A percentile compares a stretch with the other conserved stretches of the same genome.
These are phyloP conservation scores for Orius insidiosus DNA, from an alignment of 1,140 invertebrate genomes.

Conservation along the genomic window DNA sequence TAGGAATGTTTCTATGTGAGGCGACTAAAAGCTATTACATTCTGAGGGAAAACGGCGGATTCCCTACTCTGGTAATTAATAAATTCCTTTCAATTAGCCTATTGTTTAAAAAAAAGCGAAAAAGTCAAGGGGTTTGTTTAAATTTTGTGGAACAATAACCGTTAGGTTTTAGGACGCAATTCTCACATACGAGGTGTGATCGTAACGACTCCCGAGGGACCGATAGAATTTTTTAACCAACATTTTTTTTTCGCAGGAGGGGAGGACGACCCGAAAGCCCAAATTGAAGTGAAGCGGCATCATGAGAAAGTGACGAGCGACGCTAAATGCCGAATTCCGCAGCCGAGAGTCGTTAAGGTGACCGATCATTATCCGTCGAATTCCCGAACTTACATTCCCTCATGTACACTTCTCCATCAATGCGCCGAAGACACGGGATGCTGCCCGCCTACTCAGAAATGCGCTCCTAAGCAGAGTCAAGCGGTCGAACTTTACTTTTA, in stretches of 20 bases:
- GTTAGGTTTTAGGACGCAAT: too few species aligned
- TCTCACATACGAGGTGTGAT: too few species aligned
- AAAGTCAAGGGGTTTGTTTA: too few species aligned
- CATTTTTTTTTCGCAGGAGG: neutral
- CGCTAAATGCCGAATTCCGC: slow-evolving; percentile 40
- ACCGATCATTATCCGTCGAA: slow-evolving; percentile 43
- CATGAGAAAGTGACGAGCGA: slow-evolving; percentile 35
- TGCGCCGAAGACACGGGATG: slow-evolving; percentile 65
- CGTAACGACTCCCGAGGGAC: too few species aligned
- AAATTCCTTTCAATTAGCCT: too few species aligned
- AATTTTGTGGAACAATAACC: too few species aligned
- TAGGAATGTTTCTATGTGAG: too few species aligned
- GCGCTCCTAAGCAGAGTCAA: slow-evolving; percentile 44
- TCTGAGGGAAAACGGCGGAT: too few species aligned
- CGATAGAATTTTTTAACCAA: too few species aligned
- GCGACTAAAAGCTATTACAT: too few species aligned
- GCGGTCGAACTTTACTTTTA: slow-evolving; percentile 49
- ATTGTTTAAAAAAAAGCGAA: too few species aligned
- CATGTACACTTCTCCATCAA: slow-evolving; percentile 52
- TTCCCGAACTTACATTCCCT: slow-evolving; percentile 49
- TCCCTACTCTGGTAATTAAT: too few species aligned
- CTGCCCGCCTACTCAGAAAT: slow-evolving; percentile 44
- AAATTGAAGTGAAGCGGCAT: slow-evolving; percentile 34
- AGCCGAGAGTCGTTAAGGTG: slow-evolving; percentile 40
- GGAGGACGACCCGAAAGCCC: slow-evolving; percentile 6